These are phyloP conservation scores for Gorsachius goisagi DNA, from an alignment of 2,113 vertebrate species.

Conservation along the genomic window DNA sequence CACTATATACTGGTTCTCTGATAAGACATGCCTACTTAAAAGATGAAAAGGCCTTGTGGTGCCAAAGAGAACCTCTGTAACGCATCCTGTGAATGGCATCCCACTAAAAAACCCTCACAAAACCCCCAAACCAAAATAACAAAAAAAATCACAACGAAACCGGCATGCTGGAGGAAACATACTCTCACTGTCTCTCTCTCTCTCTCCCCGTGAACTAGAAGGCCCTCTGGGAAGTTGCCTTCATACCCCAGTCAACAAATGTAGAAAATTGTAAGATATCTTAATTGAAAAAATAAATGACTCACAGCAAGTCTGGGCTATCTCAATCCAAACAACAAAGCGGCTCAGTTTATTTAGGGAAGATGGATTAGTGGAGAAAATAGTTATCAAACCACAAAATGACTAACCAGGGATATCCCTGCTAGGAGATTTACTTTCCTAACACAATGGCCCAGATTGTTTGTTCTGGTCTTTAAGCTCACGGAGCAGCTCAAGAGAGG, in stretches of 20 bases:
- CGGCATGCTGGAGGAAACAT: neutral
- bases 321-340: conserved; percentile 51
- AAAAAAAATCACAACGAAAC: neutral
- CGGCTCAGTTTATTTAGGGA: conserved; percentile 33
- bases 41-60: neutral
- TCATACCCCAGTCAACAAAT: conserved; percentile 12
- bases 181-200: neutral
- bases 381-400: conserved; percentile 49
- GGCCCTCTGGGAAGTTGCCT: neutral
- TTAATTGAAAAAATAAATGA: conserved; percentile 36
- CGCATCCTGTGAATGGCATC: neutral
- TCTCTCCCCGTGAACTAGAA: neutral
- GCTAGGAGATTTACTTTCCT: conserved; percentile 1
- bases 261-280: conserved; percentile 23
- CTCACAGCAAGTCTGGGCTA: conserved; percentile 14
- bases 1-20: neutral
- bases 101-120: neutral
- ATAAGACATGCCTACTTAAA: neutral
- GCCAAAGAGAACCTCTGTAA: neutral
- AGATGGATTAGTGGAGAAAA: conserved; percentile 2
- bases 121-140: neutral
- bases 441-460: neutral
- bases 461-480: neutral
- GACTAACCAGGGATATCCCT: conserved; percentile 28
- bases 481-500: neutral